phyloP scores from a whole-genome alignment of 2,797 vertebrate species.

The Molossus alvarezi region DNA sequence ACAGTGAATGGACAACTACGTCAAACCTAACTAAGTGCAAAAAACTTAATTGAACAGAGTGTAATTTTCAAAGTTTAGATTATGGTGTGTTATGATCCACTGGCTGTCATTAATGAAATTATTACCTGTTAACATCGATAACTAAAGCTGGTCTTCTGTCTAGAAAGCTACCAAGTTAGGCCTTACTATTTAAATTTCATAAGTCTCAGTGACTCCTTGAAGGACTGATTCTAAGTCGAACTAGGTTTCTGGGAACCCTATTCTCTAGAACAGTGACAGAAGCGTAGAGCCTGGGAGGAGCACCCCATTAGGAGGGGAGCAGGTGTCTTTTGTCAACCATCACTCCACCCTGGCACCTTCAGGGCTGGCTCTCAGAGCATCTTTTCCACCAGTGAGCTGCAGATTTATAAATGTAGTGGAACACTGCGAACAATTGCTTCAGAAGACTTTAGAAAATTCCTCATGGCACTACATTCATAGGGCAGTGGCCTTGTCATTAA shows the following conservation, averaged over 20 bases:
- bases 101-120: not conserved
- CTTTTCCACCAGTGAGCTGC: not conserved
- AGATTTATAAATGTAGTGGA: not conserved
- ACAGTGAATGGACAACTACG: not conserved
- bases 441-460: not conserved
- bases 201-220: not conserved
- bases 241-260: not conserved
- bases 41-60: slow-evolving; percentile 30
- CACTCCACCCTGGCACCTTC: not conserved
- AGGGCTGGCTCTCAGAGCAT: not conserved
- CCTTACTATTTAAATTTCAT: not conserved
- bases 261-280: not conserved
- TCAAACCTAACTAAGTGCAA: not conserved
- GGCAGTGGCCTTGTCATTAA: not conserved
- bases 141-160: not conserved
- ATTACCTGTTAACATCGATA: not conserved
- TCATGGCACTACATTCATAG: not conserved
- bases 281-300: not conserved
- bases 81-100: not conserved
- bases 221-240: not conserved
- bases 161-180: not conserved
- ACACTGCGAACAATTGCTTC: slow-evolving; percentile 24
- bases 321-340: not conserved
- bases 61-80: not conserved
- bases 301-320: not conserved